Base-by-base conservation (phyloP, 2,797 vertebrate genomes). In the Pangasius djambal region DNA sequence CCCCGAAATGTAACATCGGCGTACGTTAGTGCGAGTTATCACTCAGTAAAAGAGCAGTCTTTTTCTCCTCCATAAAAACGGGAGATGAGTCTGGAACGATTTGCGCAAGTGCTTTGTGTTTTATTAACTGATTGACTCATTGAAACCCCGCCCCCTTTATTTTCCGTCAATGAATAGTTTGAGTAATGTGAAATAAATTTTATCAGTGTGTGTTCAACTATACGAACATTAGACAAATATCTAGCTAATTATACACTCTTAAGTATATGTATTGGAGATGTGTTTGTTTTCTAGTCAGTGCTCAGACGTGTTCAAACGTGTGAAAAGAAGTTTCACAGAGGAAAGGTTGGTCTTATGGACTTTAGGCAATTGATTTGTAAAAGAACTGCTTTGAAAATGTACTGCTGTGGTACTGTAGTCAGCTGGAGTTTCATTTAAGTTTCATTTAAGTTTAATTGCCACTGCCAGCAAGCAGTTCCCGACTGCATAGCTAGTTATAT, bases 201-300 rank as follows among this genome's bases (percentile, higher is more conserved):
- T 57, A n/a, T n/a, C 3, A 13, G 0, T n/a, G 28, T 12, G n/a
- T n/a, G 22, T n/a, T n/a, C 0, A 12, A n/a, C 28, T 13, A 5
- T 4, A 31, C 10, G 25, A 31, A 31, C 18, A 10, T 63, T 63
- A 9, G 28, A 65, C 9, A 65, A n/a, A 65, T 13, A n/a, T 67
- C 3, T 8, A 31, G n/a, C 65, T 13, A 13, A 12, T 3, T 67
- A 3, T 13, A 31, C 15, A 10, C 22, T 5, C 57, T 59, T 20
- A 2, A 3, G 52, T 55, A 55, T 16, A 16, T 59, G 22, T 22
- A 22, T 59, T 57, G 15, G 52, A 57, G 57, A 57, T 57, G 1
- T 1, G 55, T 57, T 57, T 52, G 50, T 52, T 52, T 52, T 52
- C 2, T 13, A 52, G 50, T 52, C 50, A 13, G 50, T 52, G 50